Evolutionary conservation across 2,113 vertebrate genomes (phyloP), one percentile per base, ranked within the genome.

Genomic region (Paralichthys olivaceus): DNA sequence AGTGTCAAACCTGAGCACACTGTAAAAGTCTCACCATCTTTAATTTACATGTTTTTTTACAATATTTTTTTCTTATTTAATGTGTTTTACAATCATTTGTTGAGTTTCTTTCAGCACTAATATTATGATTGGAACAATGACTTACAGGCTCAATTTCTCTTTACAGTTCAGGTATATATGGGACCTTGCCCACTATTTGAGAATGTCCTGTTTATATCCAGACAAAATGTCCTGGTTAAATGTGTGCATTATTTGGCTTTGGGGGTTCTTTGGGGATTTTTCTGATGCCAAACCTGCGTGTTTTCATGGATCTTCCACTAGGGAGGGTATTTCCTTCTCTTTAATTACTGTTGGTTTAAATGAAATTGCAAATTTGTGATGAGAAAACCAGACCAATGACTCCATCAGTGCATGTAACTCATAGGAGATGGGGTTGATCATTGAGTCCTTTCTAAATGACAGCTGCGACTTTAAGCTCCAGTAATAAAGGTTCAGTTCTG

Each of bases 401-500:
- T 67, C 56, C 51, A 26, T 75, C 67, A 25, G 51, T 13, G 22
- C 63, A 4, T 22, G 61, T 47, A 67, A 32, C 45, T 60, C 23
- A 49, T 3, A 37, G n/a, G n/a, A 64, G 59, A 78, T 1, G 0
- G 57, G 57, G 57, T 61, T n/a, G 49, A 53, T 53, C 19, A n/a
- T 53, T 1, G 49, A 53, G 49, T 53, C 19, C 26, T 71, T 49
- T 58, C 70, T 57, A 57, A 57, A 87, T 60, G 83, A 87, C 81
- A 80, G 83, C 83, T 79, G 75, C 57, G 81, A 80, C 75, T 80
- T 80, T 88, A 73, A 80, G 85, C 87, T 83, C 62, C 70, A 67
- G 61, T 82, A 78, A 88, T 80, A 84, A 89, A 69, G 58, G 83
- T 43, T 22, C 79, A 77, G 4, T 60, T 86, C 70, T 68, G 58